Evolutionary conservation across 35 echinoderm and acorn worm genomes (phyloP).

Genomic region (Acanthaster planci): DNA sequence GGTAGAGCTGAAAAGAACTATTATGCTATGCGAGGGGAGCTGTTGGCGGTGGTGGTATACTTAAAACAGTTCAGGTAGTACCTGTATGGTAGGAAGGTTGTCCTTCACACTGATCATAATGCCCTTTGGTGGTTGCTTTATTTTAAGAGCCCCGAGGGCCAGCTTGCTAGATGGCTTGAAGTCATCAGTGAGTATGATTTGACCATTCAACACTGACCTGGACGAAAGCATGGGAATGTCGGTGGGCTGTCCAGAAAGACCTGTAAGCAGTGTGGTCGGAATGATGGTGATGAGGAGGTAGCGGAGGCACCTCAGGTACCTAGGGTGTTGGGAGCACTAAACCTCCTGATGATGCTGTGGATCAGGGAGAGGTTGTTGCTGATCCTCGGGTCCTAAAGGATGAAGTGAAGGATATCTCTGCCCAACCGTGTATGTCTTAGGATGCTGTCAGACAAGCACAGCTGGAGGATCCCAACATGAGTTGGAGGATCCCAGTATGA

Average conservation of each 20-base stretch:
- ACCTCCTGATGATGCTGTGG: too few relatives aligned
- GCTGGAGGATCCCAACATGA: not conserved
- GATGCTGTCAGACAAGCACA: not conserved
- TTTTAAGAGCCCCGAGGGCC: constrained; percentile 53
- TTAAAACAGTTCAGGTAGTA: constrained; percentile 52
- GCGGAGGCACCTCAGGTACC: not conserved
- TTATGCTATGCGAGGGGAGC: constrained; percentile 43
- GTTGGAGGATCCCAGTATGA: too few relatives aligned
- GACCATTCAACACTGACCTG: constrained; percentile 56
- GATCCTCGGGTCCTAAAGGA: not conserved
- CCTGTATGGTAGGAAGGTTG: constrained; percentile 34
- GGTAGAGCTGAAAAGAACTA: constrained; percentile 51
- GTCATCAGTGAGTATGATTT: constrained; percentile 38
- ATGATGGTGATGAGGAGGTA: not conserved
- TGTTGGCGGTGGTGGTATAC: constrained; percentile 41
- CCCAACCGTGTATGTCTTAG: not conserved
- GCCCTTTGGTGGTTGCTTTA: constrained; percentile 30
- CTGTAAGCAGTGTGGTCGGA: constrained; percentile 12
- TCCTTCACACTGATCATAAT: constrained; percentile 52
- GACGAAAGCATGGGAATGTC: constrained; percentile 47
- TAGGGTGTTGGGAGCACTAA: too few relatives aligned
- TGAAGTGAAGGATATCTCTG: too few relatives aligned
- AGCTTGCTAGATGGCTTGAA: constrained; percentile 43
- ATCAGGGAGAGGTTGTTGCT: too few relatives aligned
- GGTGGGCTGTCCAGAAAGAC: constrained; percentile 41